A percentile compares a stretch with the other conserved stretches of the same genome.
Evolutionary conservation across 2,797 vertebrate species (phyloP).

Genomic region (Philypnodon macrostomus): DNA sequence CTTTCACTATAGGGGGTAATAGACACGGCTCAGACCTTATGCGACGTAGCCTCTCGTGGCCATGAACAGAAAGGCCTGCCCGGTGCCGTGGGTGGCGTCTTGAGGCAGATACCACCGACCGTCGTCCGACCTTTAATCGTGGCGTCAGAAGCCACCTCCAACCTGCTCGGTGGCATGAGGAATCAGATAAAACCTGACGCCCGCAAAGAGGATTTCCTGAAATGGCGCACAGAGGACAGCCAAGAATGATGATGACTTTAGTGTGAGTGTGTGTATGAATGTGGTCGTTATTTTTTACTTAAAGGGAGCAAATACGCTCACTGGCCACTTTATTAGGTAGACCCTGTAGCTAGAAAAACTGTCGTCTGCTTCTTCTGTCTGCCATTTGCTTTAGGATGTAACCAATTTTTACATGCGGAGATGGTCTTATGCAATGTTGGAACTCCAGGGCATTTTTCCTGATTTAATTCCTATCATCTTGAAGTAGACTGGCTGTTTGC

Average conservation of each 20-base stretch:
- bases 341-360: too few relatives aligned
- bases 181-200: constrained; percentile 94
- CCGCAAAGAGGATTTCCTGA: constrained; percentile 88
- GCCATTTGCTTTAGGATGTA: too few relatives aligned
- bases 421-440: too few relatives aligned
- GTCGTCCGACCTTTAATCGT: constrained; percentile 91
- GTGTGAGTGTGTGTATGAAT: constrained; percentile 16
- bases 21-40: constrained; percentile 90
- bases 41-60: constrained; percentile 87
- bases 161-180: constrained; percentile 89
- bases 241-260: constrained; percentile 77
- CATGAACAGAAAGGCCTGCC: constrained; percentile 92
- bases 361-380: too few relatives aligned
- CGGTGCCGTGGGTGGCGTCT: constrained; percentile 88
- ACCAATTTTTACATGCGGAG: too few relatives aligned
- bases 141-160: constrained; percentile 90
- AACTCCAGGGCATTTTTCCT: too few relatives aligned
- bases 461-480: too few relatives aligned
- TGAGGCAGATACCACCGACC: constrained; percentile 91
- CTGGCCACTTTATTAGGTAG: too few relatives aligned
- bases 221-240: constrained; percentile 87
- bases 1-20: constrained; percentile 85
- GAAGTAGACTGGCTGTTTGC: too few relatives aligned
- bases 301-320: constrained; percentile 31
- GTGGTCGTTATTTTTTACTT: constrained; percentile 15